Evolutionary conservation across 2,113 vertebrate species (phyloP), one percentile per base, ranked within the genome.

Genomic region (Saccopteryx bilineata): DNA sequence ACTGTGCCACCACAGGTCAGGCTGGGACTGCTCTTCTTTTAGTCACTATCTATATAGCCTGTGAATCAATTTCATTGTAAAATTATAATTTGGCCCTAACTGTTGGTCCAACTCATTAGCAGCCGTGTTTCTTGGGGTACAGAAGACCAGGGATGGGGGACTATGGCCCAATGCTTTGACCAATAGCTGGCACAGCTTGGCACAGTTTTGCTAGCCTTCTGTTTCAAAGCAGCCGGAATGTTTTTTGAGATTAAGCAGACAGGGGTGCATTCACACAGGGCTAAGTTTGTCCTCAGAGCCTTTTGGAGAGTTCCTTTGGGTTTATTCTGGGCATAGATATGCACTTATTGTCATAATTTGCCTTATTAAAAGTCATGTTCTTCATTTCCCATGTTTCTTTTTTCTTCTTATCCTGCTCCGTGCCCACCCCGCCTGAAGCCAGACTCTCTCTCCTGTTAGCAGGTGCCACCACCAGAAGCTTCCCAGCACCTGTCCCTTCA

Each of bases 241-340:
- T 2, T 24, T 94, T 79, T 12, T 61, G 80, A 84, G 65, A 96
- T 93, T n/a, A 95, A 95, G 46, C 7, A 31, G 85, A 68, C 23
- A 87, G 61, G 50, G n/a, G 46, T 17, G 28, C 46, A 54, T 33
- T 80, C 66, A 86, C 2, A 60, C 46, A n/a, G 60, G n/a, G 28
- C 78, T 26, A 39, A 50, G 5, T 50, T 14, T 75, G 65, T 93
- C 71, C 87, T 94, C 60, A 31, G n/a, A 84, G 75, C 39, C 33
- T 66, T 80, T 26, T 72, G n/a, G 79, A 92, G 90, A 66, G 68
- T 69, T 72, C 74, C 87, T 94, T 33, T 79, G 54, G 82, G 74
- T 74, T 78, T 72, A 60, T 18, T 28, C 28, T 50, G 54, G 68
- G 31, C 50, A 18, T 39, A 21, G 7, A 1, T 5, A 5, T 68